Evolutionary conservation across 2,888 invertebrate genomes (phyloP).

Genomic region (Xanthia togata): DNA sequence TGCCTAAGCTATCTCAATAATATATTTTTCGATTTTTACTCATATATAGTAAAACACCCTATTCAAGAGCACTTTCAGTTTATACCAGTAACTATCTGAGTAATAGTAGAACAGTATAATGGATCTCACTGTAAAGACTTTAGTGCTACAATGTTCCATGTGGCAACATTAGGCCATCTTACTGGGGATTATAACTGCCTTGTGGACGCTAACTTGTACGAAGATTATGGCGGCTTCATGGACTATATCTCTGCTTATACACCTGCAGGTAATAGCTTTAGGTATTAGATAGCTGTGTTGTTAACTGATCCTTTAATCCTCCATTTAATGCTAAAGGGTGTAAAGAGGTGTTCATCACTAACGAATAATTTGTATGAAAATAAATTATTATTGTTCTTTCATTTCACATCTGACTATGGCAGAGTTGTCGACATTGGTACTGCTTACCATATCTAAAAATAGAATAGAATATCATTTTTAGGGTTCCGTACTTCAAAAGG

Average conservation of each 20-base stretch:
- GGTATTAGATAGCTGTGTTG: not conserved
- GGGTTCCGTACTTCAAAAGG: no score
- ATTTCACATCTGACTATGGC: not conserved
- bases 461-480: not conserved
- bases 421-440: not conserved
- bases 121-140: not conserved
- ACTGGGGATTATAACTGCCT: slow-evolving; percentile 19
- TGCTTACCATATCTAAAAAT: not conserved
- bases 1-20: no score
- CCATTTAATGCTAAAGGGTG: not conserved
- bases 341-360: not conserved
- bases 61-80: not conserved
- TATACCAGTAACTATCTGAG: not conserved
- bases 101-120: not conserved
- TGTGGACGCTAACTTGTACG: slow-evolving; percentile 14
- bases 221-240: slow-evolving; percentile 37
- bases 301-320: not conserved
- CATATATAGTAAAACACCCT: no score
- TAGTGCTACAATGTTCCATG: slow-evolving; percentile 36
- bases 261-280: slow-evolving; percentile 23
- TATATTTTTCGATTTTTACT: no score
- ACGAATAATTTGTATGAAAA: not conserved
- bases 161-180: slow-evolving; percentile 4
- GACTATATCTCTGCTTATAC: slow-evolving; percentile 28
- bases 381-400: not conserved